phyloP scores from a whole-genome alignment of 2,113 vertebrate species.

The Eonycteris spelaea region DNA sequence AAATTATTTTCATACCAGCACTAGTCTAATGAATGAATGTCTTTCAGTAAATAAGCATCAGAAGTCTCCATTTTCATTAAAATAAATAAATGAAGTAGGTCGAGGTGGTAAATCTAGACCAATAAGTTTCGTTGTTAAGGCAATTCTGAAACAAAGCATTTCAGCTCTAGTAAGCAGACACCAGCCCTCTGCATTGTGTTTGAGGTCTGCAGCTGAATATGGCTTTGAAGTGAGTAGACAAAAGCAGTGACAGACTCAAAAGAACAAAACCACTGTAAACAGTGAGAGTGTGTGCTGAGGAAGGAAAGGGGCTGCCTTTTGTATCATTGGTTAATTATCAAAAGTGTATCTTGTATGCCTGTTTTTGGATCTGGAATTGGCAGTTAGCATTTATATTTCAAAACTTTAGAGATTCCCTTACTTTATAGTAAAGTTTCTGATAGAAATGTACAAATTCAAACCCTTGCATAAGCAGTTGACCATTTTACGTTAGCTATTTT shows the following conservation, averaged over 20 bases:
- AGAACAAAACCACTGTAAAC: neutral
- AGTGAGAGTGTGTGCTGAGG: neutral
- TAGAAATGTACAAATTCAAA: neutral
- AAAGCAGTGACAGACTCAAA: neutral
- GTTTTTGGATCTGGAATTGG: neutral
- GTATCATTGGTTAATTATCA: neutral
- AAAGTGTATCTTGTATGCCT: neutral
- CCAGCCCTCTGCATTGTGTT: neutral
- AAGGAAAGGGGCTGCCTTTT: neutral
- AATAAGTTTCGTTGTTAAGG: neutral
- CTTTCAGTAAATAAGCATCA: conserved; percentile 37
- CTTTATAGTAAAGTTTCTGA: neutral
- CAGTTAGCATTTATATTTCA: conserved; percentile 30
- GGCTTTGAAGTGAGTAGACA: conserved; percentile 22
- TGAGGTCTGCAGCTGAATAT: neutral
- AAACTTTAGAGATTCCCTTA: neutral
- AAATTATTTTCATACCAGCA: conserved; percentile 20
- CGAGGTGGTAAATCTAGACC: conserved; percentile 54
- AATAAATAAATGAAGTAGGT: conserved; percentile 49
- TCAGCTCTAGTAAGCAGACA: conserved; percentile 51
- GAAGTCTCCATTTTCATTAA: conserved; percentile 51
- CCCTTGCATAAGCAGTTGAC: neutral
- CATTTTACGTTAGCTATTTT: neutral
- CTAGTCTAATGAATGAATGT: neutral
- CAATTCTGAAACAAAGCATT: conserved; percentile 32